phyloP scores from a whole-genome alignment of 2,113 vertebrate genomes.

The Ictalurus punctatus region DNA sequence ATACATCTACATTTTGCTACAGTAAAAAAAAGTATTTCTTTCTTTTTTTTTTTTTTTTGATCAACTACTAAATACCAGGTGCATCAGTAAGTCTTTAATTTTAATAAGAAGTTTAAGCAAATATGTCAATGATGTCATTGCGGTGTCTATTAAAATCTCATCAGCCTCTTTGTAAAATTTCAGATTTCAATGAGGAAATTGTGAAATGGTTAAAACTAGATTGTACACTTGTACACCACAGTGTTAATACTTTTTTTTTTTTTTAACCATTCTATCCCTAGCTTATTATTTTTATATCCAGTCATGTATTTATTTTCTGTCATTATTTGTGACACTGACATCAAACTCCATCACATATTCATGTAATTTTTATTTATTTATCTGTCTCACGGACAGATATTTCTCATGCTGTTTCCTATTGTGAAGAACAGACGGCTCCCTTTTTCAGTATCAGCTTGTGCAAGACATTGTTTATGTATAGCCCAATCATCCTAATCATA shows the following conservation, averaged over 20 bases:
- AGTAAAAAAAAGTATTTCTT: not conserved
- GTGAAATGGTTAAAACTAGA: not conserved
- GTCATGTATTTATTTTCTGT: not conserved
- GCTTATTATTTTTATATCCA: not conserved
- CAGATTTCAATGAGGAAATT: not conserved
- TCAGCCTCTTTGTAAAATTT: not conserved
- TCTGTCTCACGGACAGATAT: not conserved
- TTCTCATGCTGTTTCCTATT: not conserved
- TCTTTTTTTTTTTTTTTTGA: not conserved
- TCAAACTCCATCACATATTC: not conserved
- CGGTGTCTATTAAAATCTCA: not conserved
- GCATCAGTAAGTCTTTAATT: not conserved
- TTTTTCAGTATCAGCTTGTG: not conserved
- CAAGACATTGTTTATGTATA: not conserved
- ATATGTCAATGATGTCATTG: not conserved
- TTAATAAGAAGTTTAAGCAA: not conserved
- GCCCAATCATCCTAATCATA: constrained; percentile 6
- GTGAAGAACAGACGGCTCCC: no score
- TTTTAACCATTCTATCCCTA: not conserved
- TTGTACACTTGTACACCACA: not conserved
- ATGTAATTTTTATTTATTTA: not conserved
- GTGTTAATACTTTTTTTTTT: not conserved
- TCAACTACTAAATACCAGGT: not conserved
- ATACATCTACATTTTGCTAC: not conserved
- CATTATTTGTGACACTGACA: not conserved